Evolutionary conservation across 2,888 invertebrate genomes (phyloP), one percentile per base, ranked within the genome.

Genomic region (Dicyrtoma fusca): DNA sequence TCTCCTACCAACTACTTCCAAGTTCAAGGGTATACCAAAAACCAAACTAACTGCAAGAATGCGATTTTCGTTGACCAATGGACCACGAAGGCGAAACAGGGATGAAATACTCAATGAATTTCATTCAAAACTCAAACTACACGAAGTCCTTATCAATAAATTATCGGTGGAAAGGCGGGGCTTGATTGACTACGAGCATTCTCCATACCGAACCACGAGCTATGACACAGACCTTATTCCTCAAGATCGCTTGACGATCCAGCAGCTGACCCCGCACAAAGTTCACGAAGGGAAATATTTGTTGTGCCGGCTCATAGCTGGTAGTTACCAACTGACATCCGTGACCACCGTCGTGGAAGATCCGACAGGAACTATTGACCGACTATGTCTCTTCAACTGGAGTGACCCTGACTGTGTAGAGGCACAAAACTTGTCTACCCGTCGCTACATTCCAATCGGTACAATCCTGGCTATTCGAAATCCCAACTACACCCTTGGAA

Each of bases 401-500:
- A 51, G 23, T 14, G 59, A 69, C 23, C 49, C 61, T 17, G 61
- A 44, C n/a, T 21, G 21, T n/a, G 14, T 34, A 2, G 26, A 59
- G 11, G 69, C 69, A 10, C 19, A 59, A 34, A 69, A 69, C 19
- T 57, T 69, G 17, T n/a, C 34, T 1, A 45, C 26, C 25, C 47
- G 69, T 1, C 14, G 49, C n/a, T 61, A 34, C 42, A 49, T 69
- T 14, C 69, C 69, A 14, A 69, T 61, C 8, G 69, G 69, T 6
- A 69, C 69, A 3, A 61, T 69, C 8, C 8, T 69, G 14, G 61
- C 23, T 25, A 47, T 69, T 2, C 59, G 69, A n/a, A 47, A 69
- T 61, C 69, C 69, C 1, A 13, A 26, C 17, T 69, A 69, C 26
- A 25, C 26, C 23, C 34, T 5, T 5, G 34, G n/a, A n/a, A 17